Base-by-base conservation (phyloP, 2,113 vertebrate species). In the Pseudois nayaur region DNA sequence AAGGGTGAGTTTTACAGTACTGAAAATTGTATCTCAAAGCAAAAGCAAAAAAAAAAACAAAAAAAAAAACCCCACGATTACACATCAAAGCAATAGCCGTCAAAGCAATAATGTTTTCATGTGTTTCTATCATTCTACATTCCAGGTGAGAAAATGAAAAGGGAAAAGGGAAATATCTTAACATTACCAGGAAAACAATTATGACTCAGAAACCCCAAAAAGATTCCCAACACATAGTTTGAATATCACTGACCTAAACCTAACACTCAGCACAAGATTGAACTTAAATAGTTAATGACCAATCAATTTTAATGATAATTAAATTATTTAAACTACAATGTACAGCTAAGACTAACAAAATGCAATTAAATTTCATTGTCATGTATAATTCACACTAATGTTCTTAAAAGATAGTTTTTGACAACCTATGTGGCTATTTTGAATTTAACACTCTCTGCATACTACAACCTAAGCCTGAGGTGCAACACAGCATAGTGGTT, bases 291-390 rank as follows among this genome's bases (percentile, higher is more conserved):
- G 14, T 87, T 88, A 90, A 78, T 57, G 19, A 92, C 2, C 48
- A 27, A 87, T 81, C 74, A 87, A 97, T 86, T 93, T 95, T 86
- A 96, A 95, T 54, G 54, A 82, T 76, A 88, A 71, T 87, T 84
- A 96, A 81, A 74, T 87, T 90, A 95, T 86, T 90, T 91, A 93
- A 96, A 94, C 57, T 94, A 85, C 12, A 81, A 6, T 85, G 31
- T 67, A 79, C 10, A 86, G 31, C 36, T 87, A 93, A 90, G 54
- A 82, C 13, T 55, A 45, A 95, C 59, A 88, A 97, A 94, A 95
- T 76, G 23, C 31, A 92, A 84, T 67, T 87, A 93, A 27, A 48
- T 92, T 94, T 91, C 76, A 55, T 50, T 87, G 89, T 86, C 86
- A 64, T 79, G 10, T 62, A 87, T 64, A 95, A 91, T 57, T 95